A percentile compares a stretch with the other conserved stretches of the same genome.
These are phyloP conservation scores for Myoxocephalus aenaeus DNA, from an alignment of 2,797 vertebrate genomes.

Conservation along the genomic window DNA sequence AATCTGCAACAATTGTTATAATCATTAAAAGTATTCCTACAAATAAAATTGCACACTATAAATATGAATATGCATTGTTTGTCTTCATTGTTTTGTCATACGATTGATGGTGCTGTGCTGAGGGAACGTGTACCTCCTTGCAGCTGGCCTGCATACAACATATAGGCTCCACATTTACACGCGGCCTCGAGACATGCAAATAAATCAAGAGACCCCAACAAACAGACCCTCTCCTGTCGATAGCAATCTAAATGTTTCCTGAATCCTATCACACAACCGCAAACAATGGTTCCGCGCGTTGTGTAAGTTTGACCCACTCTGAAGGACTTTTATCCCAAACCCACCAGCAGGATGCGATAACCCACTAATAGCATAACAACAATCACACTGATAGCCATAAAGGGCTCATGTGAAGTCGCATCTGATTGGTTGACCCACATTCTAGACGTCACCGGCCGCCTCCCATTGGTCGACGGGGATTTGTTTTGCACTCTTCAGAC, in stretches of 20 bases:
- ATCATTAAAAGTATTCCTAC: too few relatives aligned
- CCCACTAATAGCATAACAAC: conserved; percentile 19
- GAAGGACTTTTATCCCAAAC: not conserved
- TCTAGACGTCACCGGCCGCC: conserved; percentile 31
- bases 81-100: not conserved
- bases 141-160: not conserved
- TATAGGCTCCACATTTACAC: not conserved
- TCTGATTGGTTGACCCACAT: conserved; percentile 84
- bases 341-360: conserved; percentile 24
- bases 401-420: conserved; percentile 39
- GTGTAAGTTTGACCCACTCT: not conserved
- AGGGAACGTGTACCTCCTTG: not conserved
- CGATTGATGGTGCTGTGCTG: not conserved
- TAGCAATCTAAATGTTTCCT: not conserved
- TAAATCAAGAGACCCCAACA: conserved; percentile 29
- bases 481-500: conserved; percentile 79
- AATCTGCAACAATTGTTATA: not conserved
- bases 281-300: not conserved
- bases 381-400: conserved; percentile 54
- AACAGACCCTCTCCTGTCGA: not conserved
- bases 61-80: not conserved
- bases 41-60: not conserved
- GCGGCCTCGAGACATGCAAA: not conserved
- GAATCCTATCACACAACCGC: not conserved
- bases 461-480: conserved; percentile 75